Evolutionary conservation across 1,140 invertebrate genomes (phyloP).

Genomic region (Melitaea cinxia): DNA sequence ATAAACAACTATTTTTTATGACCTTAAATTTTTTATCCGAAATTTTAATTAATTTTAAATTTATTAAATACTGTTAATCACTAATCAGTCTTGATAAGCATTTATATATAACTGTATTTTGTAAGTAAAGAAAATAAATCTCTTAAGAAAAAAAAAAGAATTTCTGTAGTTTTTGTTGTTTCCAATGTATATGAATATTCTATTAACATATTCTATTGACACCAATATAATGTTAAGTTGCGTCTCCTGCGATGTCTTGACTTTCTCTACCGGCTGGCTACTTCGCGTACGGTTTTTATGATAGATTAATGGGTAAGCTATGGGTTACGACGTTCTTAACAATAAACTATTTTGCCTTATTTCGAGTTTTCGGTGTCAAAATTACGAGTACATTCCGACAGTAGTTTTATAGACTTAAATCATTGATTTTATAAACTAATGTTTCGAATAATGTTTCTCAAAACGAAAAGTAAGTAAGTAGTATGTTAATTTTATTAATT

Average conservation of each 20-base stretch:
- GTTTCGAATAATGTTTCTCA: no score
- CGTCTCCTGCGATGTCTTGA: slow-evolving; percentile 30
- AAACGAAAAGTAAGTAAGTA: no score
- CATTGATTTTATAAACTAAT: no score
- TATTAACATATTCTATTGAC: slow-evolving; percentile 68
- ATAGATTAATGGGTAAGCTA: slow-evolving; percentile 9
- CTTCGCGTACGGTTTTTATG: slow-evolving; percentile 15
- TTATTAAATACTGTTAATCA: no score
- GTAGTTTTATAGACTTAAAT: no score
- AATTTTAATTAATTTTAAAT: no score
- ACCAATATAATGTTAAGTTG: slow-evolving; percentile 42
- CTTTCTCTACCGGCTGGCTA: slow-evolving; percentile 31
- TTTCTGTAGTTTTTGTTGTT: slow-evolving; percentile 31
- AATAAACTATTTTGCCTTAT: slow-evolving; percentile 4
- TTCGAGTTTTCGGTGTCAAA: not conserved
- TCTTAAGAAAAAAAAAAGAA: not conserved
- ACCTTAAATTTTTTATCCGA: no score
- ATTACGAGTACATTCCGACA: no score
- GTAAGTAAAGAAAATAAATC: not conserved
- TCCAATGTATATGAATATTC: slow-evolving; percentile 34
- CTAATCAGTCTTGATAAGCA: no score
- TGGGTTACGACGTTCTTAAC: not conserved
- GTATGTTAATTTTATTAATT: no score
- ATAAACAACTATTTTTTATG: no score
- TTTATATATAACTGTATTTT: not conserved